These are phyloP conservation scores for Triplophysa rosa DNA, from an alignment of 2,113 vertebrate genomes.

Conservation along the genomic window DNA sequence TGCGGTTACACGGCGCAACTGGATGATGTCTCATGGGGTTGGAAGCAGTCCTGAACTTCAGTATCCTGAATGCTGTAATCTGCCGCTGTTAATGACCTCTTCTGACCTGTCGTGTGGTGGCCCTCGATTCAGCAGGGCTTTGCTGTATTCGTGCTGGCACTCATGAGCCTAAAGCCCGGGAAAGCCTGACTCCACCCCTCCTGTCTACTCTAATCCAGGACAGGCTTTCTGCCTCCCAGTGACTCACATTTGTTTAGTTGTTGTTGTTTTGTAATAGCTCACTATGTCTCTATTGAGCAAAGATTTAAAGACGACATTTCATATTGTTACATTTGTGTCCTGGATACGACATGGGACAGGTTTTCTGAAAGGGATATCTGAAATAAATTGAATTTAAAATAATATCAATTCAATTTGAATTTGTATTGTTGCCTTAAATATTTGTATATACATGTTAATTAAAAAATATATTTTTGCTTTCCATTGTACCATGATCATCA, in stretches of 20 bases:
- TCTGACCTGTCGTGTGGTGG: conserved; percentile 12
- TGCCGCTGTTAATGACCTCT: conserved; percentile 49
- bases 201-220: conserved; percentile 48
- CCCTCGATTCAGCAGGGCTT: conserved; percentile 32
- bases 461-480: background rate
- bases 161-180: conserved; percentile 44
- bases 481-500: background rate
- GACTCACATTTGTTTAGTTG: conserved; percentile 24
- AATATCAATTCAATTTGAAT: background rate
- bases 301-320: conserved; percentile 43
- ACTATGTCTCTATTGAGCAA: conserved; percentile 51
- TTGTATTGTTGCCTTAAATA: background rate
- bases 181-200: conserved; percentile 21
- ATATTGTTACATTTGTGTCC: conserved; percentile 47
- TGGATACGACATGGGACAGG: conserved; percentile 22
- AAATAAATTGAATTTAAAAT: background rate
- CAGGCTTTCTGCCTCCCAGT: conserved; percentile 32
- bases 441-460: background rate
- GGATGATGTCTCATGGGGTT: conserved; percentile 34
- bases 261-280: conserved; percentile 48
- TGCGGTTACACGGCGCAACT: conserved; percentile 4
- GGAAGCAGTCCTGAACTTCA: conserved; percentile 53
- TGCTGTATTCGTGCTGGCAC: conserved; percentile 40
- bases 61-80: conserved; percentile 68
- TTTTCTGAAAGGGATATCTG: conserved; percentile 23